Evolutionary conservation across 2,797 vertebrate genomes (phyloP).

Genomic region (Rhinichthys osculus): DNA sequence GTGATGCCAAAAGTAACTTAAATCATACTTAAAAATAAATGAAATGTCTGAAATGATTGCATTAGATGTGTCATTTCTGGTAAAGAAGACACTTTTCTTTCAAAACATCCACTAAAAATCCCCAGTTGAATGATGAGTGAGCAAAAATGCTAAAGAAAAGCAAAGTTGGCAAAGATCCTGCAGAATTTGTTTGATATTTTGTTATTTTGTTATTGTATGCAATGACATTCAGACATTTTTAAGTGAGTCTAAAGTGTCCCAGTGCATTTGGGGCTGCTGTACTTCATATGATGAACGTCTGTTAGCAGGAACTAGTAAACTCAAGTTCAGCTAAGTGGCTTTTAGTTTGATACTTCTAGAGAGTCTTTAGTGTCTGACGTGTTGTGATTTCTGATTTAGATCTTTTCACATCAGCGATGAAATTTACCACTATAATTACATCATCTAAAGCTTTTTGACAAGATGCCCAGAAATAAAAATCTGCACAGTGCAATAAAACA

Average conservation of each 20-base stretch:
- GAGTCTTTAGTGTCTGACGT: slow-evolving; percentile 36
- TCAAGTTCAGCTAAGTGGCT: slow-evolving; percentile 29
- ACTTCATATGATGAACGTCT: background rate
- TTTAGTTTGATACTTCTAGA: slow-evolving; percentile 33
- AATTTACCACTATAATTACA: slow-evolving; percentile 58
- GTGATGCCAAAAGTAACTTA: background rate
- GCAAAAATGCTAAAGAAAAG: background rate
- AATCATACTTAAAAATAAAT: background rate
- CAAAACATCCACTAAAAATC: background rate
- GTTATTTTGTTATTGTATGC: background rate
- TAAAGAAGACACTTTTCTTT: background rate
- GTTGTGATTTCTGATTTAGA: slow-evolving; percentile 52
- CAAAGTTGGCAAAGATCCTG: background rate
- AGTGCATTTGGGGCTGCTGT: background rate
- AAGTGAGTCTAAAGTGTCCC: background rate
- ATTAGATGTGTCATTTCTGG: background rate
- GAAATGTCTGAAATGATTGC: background rate
- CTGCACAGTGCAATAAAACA: slow-evolving; percentile 64
- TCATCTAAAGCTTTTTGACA: slow-evolving; percentile 63
- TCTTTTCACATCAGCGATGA: slow-evolving; percentile 53
- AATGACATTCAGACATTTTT: background rate
- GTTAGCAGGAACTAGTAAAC: background rate
- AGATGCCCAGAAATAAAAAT: slow-evolving; percentile 60
- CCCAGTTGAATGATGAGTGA: background rate
- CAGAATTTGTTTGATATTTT: background rate